Evolutionary conservation across 2,113 vertebrate genomes (phyloP).

Genomic region (Sylvicapra grimmia): DNA sequence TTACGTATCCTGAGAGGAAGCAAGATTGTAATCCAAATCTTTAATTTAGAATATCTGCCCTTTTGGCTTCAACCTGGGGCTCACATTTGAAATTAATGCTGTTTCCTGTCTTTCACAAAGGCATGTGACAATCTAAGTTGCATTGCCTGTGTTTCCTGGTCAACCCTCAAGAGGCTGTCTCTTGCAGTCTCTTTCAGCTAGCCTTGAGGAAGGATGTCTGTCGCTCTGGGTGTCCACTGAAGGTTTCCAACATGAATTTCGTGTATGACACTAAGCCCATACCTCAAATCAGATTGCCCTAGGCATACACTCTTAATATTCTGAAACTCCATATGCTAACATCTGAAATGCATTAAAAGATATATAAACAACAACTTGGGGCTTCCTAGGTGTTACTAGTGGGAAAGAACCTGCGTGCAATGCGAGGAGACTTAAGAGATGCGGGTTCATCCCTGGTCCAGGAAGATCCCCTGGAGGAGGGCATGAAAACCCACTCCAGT

Average conservation of each 20-base stretch:
- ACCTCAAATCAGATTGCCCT: neutral
- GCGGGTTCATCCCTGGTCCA: neutral
- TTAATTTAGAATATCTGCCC: slow-evolving; percentile 21
- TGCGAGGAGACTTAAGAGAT: neutral
- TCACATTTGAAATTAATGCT: neutral
- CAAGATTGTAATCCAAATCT: slow-evolving; percentile 20
- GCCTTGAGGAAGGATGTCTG: neutral
- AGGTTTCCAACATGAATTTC: neutral
- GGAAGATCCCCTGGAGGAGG: neutral
- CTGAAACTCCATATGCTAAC: neutral
- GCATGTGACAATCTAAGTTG: neutral
- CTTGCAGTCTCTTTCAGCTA: neutral
- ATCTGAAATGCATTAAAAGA: neutral
- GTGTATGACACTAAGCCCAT: neutral
- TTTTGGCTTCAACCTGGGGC: slow-evolving; percentile 10
- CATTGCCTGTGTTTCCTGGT: neutral
- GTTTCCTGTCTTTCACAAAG: neutral
- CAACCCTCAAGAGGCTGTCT: neutral
- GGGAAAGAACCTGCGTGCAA: neutral
- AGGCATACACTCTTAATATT: neutral
- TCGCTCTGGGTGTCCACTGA: neutral
- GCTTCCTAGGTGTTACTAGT: neutral
- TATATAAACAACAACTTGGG: neutral
- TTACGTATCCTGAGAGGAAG: neutral
- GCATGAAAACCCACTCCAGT: neutral